Evolutionary conservation across 2,888 invertebrate genomes (phyloP).

Genomic region (Laothoe populi): DNA sequence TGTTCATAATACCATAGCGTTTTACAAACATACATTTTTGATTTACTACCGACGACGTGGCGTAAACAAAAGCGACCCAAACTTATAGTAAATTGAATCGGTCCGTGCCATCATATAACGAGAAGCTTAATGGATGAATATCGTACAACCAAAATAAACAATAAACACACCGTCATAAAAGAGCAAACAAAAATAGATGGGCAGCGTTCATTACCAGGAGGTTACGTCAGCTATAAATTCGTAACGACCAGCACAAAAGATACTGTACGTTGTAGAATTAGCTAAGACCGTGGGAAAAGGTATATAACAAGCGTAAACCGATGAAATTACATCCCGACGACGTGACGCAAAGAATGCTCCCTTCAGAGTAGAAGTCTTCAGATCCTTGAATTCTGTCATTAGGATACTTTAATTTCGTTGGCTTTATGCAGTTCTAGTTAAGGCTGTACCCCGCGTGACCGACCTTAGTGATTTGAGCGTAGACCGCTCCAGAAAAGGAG

Average conservation of each 20-base stretch:
- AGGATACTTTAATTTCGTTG: background rate
- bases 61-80: background rate
- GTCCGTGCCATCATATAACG: constrained; percentile 10
- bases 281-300: constrained; percentile 47
- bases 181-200: constrained; percentile 36
- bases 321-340: constrained; percentile 34
- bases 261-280: constrained; percentile 37
- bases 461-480: too few species aligned
- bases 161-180: constrained; percentile 31
- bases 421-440: too few species aligned
- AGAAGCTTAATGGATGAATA: constrained; percentile 20
- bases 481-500: too few species aligned
- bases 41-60: background rate
- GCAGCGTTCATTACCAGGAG: constrained; percentile 39
- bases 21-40: background rate
- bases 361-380: background rate
- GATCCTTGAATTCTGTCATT: background rate
- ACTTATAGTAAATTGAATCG: constrained; percentile 1
- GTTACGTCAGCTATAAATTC: constrained; percentile 47
- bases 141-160: constrained; percentile 32
- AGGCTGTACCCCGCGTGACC: too few species aligned
- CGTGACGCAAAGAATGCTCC: constrained; percentile 27
- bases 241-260: constrained; percentile 40
- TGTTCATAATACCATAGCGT: background rate
- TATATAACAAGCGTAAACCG: constrained; percentile 43